A percentile compares a stretch with the other conserved stretches of the same genome.
Conservation (phyloP, 2,797 vertebrate species). For the Novumbra hubbsi region DNA sequence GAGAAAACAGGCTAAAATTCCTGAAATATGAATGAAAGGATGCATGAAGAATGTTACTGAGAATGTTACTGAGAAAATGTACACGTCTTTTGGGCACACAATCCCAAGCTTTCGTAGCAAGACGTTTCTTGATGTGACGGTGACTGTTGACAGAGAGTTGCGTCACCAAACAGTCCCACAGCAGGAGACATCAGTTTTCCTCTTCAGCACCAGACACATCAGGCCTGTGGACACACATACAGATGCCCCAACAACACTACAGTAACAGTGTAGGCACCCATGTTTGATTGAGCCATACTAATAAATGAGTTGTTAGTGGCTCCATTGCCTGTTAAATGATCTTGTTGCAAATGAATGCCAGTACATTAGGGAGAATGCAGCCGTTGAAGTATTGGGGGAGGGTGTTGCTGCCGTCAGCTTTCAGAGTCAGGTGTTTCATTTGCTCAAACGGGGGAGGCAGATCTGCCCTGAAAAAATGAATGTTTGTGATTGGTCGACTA, state of each 20-base stretch:
- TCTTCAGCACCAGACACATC: not conserved
- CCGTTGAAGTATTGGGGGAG: not conserved
- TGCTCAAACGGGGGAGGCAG: no score
- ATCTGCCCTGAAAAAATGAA: no score
- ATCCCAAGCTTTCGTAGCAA: no score
- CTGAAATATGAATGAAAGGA: not conserved
- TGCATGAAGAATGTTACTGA: not conserved
- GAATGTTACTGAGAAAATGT: not conserved
- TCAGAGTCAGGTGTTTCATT: no score
- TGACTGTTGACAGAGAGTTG: conserved; percentile 32
- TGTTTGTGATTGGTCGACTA: no score
- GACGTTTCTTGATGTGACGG: not conserved
- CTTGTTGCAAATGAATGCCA: conserved; percentile 30
- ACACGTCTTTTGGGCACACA: not conserved
- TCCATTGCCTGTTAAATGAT: conserved; percentile 59
- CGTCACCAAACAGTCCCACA: conserved; percentile 27
- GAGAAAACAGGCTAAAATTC: no score
- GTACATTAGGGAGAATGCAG: not conserved
- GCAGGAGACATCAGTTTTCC: not conserved
- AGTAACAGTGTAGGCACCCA: not conserved
- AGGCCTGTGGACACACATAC: not conserved
- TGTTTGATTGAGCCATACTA: conserved; percentile 44
- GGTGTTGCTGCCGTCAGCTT: not conserved
- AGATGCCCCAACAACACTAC: conserved; percentile 22
- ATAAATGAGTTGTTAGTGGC: conserved; percentile 55